Conservation (phyloP, 1,140 invertebrate genomes). For the Scaptomyza montana region DNA sequence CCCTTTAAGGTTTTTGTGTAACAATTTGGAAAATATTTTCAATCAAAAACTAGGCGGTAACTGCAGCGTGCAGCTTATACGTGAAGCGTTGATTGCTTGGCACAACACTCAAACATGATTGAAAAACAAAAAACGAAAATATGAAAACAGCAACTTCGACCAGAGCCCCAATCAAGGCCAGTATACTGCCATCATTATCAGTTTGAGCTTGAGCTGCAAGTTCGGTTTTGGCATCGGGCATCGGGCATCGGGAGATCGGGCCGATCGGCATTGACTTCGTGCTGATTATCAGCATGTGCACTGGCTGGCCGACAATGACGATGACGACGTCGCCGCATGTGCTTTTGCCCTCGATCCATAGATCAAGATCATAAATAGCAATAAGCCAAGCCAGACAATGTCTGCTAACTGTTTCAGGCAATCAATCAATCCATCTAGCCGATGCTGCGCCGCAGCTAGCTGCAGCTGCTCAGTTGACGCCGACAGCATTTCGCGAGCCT, state of each 20-base stretch:
- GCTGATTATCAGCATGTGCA: constrained; percentile 81
- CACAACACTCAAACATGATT: constrained; percentile 48
- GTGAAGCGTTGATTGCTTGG: constrained; percentile 43
- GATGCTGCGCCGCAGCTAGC: constrained; percentile 26
- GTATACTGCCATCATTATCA: constrained; percentile 61
- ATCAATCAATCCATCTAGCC: constrained; percentile 83
- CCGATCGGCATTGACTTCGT: constrained; percentile 47
- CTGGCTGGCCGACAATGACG: constrained; percentile 55
- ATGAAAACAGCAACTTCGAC: constrained; percentile 11
- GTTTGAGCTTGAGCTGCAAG: constrained; percentile 14
- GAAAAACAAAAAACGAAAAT: constrained; percentile 19
- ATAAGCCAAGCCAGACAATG: constrained; percentile 81
- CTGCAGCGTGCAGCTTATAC: constrained; percentile 40
- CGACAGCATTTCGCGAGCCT: constrained; percentile 56
- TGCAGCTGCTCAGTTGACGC: constrained; percentile 42
- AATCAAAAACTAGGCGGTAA: constrained; percentile 67
- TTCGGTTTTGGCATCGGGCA: constrained; percentile 8
- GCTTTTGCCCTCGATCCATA: constrained; percentile 83
- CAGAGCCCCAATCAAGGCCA: constrained; percentile 68
- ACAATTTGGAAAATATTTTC: constrained; percentile 74
- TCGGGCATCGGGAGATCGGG: constrained; percentile 7
- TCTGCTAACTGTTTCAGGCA: constrained; percentile 83
- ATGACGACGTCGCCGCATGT: constrained; percentile 68
- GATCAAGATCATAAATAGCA: constrained; percentile 84
- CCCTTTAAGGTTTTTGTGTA: constrained; percentile 71